phyloP scores from a whole-genome alignment of 2,113 vertebrate species.

The Verasper variegatus region DNA sequence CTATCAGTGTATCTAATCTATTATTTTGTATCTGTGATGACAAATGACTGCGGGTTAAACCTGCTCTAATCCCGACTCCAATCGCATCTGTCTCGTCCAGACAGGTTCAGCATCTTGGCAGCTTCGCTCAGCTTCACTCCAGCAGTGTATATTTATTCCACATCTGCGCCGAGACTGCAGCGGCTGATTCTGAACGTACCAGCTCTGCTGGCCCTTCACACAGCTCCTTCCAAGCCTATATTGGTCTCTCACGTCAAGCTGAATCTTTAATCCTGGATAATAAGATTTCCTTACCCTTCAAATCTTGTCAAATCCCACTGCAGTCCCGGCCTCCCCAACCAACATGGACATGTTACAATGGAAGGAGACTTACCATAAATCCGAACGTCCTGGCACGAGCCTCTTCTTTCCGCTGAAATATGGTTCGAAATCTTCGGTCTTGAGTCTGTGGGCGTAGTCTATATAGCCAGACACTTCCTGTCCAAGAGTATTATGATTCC shows the following conservation, averaged over 20 bases:
- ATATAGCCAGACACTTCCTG: constrained; percentile 93
- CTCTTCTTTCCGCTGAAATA: constrained; percentile 88
- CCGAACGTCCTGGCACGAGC: constrained; percentile 85
- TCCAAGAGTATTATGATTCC: constrained; percentile 83
- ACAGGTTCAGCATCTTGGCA: constrained; percentile 16
- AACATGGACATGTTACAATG: constrained; percentile 47
- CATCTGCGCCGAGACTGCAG: constrained; percentile 24
- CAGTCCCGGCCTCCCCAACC: constrained; percentile 28
- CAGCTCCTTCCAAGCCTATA: constrained; percentile 27
- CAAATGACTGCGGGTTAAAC: background rate
- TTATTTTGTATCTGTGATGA: constrained; percentile 5
- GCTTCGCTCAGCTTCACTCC: constrained; percentile 18
- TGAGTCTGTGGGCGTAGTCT: constrained; percentile 89
- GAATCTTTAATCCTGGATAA: constrained; percentile 56
- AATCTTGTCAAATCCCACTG: constrained; percentile 54
- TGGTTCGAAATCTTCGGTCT: constrained; percentile 86
- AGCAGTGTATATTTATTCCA: constrained; percentile 14
- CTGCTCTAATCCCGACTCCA: background rate
- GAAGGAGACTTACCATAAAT: constrained; percentile 86
- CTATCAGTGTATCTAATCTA: background rate
- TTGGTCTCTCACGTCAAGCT: constrained; percentile 40
- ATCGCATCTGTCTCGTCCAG: background rate
- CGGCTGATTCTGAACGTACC: constrained; percentile 7
- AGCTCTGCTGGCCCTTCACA: constrained; percentile 2
- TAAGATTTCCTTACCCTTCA: constrained; percentile 65